These are phyloP conservation scores for Tenthredo amoena DNA, from an alignment of 2,888 invertebrate species.

Conservation along the genomic window DNA sequence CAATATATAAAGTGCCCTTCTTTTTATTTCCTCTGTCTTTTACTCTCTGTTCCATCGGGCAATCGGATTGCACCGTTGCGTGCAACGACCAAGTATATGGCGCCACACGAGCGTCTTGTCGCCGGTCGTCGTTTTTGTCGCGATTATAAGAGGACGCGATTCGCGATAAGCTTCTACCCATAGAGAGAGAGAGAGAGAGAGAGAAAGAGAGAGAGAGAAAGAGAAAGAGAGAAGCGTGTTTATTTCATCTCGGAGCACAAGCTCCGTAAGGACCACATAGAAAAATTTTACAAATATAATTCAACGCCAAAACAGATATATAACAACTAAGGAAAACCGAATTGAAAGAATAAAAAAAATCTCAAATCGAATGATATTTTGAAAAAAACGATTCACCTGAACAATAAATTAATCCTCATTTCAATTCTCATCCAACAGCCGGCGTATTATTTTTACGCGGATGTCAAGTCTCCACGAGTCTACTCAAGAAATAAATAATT, in stretches of 20 bases:
- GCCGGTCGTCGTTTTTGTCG: constrained; percentile 9
- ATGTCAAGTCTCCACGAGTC: not conserved
- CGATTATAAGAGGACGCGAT: not conserved
- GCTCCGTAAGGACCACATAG: too few relatives aligned
- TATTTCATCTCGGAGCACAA: too few relatives aligned
- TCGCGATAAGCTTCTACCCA: not conserved
- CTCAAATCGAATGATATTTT: not conserved
- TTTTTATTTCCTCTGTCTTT: not conserved
- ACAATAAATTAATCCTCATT: not conserved
- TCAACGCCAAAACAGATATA: too few relatives aligned
- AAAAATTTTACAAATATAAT: too few relatives aligned
- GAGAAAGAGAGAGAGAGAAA: not conserved
- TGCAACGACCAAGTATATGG: constrained; percentile 8
- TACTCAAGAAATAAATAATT: constrained; percentile 42
- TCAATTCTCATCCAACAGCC: not conserved
- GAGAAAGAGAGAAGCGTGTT: not conserved
- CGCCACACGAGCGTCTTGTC: constrained; percentile 50
- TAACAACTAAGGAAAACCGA: too few relatives aligned
- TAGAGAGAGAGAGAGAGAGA: not conserved
- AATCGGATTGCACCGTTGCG: constrained; percentile 15
- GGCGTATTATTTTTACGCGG: not conserved
- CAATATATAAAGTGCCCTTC: not conserved
- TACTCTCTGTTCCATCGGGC: not conserved
- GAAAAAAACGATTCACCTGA: not conserved
- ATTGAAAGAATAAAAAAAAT: too few relatives aligned